Evolutionary conservation across 2,113 vertebrate genomes (phyloP).

Genomic region (Procapra przewalskii): DNA sequence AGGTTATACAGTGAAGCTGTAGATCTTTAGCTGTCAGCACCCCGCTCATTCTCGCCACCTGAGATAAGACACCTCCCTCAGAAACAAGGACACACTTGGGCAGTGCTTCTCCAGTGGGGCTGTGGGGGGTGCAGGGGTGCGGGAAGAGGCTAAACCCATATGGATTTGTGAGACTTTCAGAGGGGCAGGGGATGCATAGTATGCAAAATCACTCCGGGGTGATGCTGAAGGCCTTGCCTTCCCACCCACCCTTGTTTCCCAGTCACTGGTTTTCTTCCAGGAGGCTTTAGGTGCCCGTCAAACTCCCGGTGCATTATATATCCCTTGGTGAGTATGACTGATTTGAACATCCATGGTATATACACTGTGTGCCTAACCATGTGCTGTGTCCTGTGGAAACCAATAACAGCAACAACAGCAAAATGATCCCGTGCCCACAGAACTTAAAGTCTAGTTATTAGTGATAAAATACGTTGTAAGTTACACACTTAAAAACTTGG

Average conservation of each 20-base stretch:
- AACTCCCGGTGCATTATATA: neutral
- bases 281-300: rapidly evolving
- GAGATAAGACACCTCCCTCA: neutral
- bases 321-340: neutral
- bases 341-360: neutral
- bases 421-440: neutral
- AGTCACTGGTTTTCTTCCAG: neutral
- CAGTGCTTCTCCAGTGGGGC: neutral
- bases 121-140: rapidly evolving
- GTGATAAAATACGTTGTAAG: neutral
- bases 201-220: neutral
- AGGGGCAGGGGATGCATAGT: too few species aligned
- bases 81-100: neutral
- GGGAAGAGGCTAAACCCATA: neutral
- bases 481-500: neutral
- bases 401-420: neutral
- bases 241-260: neutral
- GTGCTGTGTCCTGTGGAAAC: neutral
- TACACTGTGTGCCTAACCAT: neutral
- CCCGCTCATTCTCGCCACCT: rapidly evolving
- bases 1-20: neutral
- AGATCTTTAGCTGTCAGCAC: neutral
- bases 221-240: neutral
- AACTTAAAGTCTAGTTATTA: neutral
- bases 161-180: neutral